Evolutionary conservation across 64 coral and sea anemone genomes (phyloP).

Genomic region (Stylophora pistillata): DNA sequence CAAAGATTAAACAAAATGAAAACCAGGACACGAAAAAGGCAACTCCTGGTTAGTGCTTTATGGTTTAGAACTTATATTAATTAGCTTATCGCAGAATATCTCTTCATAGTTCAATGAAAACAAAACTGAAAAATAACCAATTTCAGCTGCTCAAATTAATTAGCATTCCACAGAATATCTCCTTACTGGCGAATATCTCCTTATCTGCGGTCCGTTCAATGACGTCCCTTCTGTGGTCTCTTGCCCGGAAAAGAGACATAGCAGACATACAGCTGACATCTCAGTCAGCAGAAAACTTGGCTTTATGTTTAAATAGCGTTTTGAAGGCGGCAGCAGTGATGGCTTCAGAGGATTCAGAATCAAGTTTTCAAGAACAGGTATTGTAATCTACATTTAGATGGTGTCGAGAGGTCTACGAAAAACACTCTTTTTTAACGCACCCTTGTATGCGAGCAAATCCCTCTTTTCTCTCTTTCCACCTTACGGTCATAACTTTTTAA

Average conservation of each 20-base stretch:
- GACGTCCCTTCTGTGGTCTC: background rate
- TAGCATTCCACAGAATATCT: background rate
- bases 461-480: no score
- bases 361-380: conserved; percentile 25
- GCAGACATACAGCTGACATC: background rate
- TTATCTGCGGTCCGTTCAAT: background rate
- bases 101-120: no score
- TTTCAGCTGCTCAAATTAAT: no score
- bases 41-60: no score
- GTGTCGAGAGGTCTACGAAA: background rate
- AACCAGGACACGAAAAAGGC: no score
- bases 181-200: background rate
- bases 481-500: no score
- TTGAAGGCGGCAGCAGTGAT: background rate
- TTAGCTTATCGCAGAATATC: no score
- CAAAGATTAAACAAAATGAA: no score
- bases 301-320: background rate
- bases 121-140: no score
- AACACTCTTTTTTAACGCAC: background rate
- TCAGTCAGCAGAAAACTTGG: conserved; percentile 23
- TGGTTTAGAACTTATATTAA: no score
- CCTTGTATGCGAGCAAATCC: background rate
- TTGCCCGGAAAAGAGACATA: background rate
- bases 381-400: no score
- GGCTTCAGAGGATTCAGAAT: background rate